A percentile compares a stretch with the other conserved stretches of the same genome.
Conservation (phyloP, 1,140 invertebrate species). For the Ceratina calcarata region DNA sequence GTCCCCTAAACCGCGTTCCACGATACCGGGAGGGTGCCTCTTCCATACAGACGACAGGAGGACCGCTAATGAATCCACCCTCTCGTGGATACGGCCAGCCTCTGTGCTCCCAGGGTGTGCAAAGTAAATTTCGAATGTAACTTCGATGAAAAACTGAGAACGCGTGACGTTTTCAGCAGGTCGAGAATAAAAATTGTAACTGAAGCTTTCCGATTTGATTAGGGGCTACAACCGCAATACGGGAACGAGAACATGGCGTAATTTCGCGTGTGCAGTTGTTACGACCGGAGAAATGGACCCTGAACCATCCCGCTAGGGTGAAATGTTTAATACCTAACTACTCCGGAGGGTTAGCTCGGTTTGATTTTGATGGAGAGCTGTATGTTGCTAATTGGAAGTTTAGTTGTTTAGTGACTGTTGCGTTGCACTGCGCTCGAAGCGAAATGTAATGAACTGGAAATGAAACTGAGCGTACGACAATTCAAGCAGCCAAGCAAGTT, state of each 20-base stretch:
- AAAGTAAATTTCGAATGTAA: slow-evolving; percentile 34
- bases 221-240: no score
- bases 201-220: not conserved
- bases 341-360: not conserved
- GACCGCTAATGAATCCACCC: slow-evolving; percentile 69
- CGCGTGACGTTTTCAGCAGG: not conserved
- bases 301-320: not conserved
- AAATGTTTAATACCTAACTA: slow-evolving; percentile 6
- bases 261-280: not conserved
- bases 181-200: slow-evolving; percentile 25
- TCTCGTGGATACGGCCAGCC: not conserved
- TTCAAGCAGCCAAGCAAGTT: not conserved
- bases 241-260: not conserved
- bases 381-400: not conserved
- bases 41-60: slow-evolving; percentile 53
- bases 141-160: slow-evolving; percentile 29
- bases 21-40: slow-evolving; percentile 54
- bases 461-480: not conserved
- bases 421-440: not conserved
- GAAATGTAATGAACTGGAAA: not conserved
- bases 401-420: not conserved
- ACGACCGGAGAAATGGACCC: not conserved
- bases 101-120: not conserved
- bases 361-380: not conserved
- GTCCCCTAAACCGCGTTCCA: slow-evolving; percentile 53